These are phyloP conservation scores for Elanoides forficatus DNA, from an alignment of 2,113 vertebrate species.

Conservation along the genomic window DNA sequence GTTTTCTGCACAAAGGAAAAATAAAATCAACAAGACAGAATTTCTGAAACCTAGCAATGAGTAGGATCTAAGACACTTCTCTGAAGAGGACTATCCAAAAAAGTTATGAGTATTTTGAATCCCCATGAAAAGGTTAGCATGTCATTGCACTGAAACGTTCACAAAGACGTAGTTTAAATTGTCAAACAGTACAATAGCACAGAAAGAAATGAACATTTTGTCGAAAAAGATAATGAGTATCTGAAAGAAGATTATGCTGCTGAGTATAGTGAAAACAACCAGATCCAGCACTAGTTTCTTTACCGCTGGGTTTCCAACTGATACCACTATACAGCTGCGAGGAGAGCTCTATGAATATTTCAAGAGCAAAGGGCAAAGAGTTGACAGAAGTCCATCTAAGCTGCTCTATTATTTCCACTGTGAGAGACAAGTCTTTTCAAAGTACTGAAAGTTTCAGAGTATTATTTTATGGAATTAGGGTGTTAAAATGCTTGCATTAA, in stretches of 20 bases:
- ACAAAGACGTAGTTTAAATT: not conserved
- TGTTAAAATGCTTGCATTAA: not conserved
- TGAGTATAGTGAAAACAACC: not conserved
- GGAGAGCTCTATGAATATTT: constrained; percentile 48
- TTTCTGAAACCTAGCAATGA: not conserved
- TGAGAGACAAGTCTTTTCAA: not conserved
- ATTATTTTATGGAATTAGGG: not conserved
- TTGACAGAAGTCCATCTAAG: not conserved
- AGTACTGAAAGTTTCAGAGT: not conserved
- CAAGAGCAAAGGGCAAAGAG: constrained; percentile 5
- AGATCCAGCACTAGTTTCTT: not conserved
- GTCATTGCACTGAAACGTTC: not conserved
- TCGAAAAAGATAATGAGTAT: not conserved
- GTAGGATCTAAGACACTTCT: not conserved
- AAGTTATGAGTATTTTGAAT: not conserved
- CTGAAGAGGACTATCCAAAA: not conserved
- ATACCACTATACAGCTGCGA: not conserved
- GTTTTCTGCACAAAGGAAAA: not conserved
- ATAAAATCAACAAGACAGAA: not conserved
- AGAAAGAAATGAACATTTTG: not conserved
- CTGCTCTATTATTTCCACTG: not conserved
- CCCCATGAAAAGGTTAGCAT: not conserved
- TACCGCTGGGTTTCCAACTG: not conserved
- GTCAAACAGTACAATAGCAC: not conserved
- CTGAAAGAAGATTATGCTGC: not conserved